phyloP scores from a whole-genome alignment of 2,797 vertebrate species.

The Takifugu rubripes region DNA sequence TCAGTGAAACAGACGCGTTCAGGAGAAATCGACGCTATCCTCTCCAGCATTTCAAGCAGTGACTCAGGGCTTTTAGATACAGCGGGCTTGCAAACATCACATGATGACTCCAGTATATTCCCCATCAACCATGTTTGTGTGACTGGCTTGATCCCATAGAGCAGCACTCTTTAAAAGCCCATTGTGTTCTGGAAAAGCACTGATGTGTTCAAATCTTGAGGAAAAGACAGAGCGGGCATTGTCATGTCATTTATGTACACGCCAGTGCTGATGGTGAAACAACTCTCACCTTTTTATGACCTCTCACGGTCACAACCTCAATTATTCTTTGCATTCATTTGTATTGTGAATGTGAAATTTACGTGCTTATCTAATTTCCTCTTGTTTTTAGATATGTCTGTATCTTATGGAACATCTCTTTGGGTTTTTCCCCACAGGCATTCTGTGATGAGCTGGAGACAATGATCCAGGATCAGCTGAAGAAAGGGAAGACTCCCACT shows the following conservation, averaged over 20 bases:
- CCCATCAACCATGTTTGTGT: slow-evolving; percentile 22
- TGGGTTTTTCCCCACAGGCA: slow-evolving; percentile 69
- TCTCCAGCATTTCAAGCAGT: background rate
- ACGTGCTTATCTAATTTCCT: background rate
- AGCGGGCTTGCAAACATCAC: slow-evolving; percentile 32
- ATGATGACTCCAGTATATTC: slow-evolving; percentile 41
- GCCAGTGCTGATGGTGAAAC: background rate
- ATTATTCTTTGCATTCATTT: background rate
- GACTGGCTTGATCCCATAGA: slow-evolving; percentile 17
- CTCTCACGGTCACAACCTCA: background rate
- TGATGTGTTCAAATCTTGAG: background rate
- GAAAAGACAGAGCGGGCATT: background rate
- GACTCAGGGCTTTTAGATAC: slow-evolving; percentile 13
- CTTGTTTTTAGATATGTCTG: background rate
- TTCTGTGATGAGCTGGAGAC: slow-evolving; percentile 98
- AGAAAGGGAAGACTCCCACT: slow-evolving; percentile 96
- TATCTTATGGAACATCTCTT: background rate
- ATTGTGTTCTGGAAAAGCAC: slow-evolving; percentile 31
- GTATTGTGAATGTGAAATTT: background rate
- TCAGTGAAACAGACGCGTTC: slow-evolving; percentile 64
- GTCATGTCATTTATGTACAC: background rate
- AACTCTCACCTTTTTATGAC: slow-evolving; percentile 1
- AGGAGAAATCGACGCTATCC: background rate
- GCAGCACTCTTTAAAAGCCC: slow-evolving; percentile 13
- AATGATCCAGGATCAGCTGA: slow-evolving; percentile 98